Base-by-base conservation (phyloP, 2,797 vertebrate genomes). In the Hydrocynus forskahlii region DNA sequence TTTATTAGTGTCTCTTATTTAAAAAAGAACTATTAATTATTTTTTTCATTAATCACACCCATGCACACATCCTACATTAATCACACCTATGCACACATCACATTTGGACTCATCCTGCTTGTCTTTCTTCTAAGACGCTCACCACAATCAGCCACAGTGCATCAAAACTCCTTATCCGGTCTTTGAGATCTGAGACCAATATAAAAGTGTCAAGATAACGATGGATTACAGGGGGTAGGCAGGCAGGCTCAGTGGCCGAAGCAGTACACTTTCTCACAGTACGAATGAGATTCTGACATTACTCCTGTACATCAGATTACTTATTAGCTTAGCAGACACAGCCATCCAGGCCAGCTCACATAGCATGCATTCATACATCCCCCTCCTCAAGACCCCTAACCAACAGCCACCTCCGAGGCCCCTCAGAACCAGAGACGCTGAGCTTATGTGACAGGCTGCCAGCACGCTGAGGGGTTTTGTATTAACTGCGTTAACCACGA, bases 181-280 rank as follows among this genome's bases (percentile, higher is more conserved):
- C 62, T 19, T 52, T 66, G 0, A 2, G 69, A 69, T 81, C 29
- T 52, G 57, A 69, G 79, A 80, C 74, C 54, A 62, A 84, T 67
- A 82, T 88, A 79, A 86, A 90, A 82, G 82, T 88, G 84, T 86
- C 86, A 82, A 50, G 83, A 88, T 70, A 79, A 81, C 83, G 86
- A 85, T 64, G 84, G 90, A 89, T 84, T 81, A 79, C 88, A 38
- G 1, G 54, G 82, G 21, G 83, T 25, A 52, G 12, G 54, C 69
- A 80, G 48, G 55, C 79, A 59, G 55, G 29, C 68, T 63, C 81
- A 76, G 45, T 62, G 54, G 75, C 55, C 52, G 52, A 70, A 79
- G 71, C 72, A 71, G 70, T 79, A 76, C 78, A 89, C 88, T 91
- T 92, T 92, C 90, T 91, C 91, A 90, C 88, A 86, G 63, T 62